phyloP scores from a whole-genome alignment of 2,113 vertebrate species.

The Monopterus albus region DNA sequence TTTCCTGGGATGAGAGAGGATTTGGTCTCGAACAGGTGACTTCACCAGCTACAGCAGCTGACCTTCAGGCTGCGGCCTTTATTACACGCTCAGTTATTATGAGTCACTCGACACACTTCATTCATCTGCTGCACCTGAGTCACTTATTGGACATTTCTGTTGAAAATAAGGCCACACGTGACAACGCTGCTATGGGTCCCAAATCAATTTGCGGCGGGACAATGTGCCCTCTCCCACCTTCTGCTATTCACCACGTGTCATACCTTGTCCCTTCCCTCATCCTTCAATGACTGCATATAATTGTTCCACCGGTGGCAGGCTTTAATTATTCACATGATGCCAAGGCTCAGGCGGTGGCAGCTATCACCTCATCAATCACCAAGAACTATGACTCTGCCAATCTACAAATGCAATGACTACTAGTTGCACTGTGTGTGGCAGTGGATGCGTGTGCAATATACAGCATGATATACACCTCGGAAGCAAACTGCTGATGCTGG shows the following conservation, averaged over 20 bases:
- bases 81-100: neutral
- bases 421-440: slow-evolving; percentile 25
- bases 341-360: slow-evolving; percentile 70
- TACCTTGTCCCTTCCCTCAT: slow-evolving; percentile 59
- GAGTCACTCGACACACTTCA: neutral
- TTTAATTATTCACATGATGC: slow-evolving; percentile 82
- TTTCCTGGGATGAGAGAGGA: neutral
- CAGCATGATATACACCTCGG: slow-evolving; percentile 66
- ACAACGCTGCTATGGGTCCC: neutral
- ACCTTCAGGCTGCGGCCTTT: slow-evolving; percentile 23
- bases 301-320: slow-evolving; percentile 76
- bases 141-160: slow-evolving; percentile 20
- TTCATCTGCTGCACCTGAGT: neutral
- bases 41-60: slow-evolving; percentile 2
- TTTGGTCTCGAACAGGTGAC: slow-evolving; percentile 18
- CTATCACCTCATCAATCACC: slow-evolving; percentile 76
- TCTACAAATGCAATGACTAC: slow-evolving; percentile 59
- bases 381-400: slow-evolving; percentile 61
- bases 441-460: slow-evolving; percentile 15
- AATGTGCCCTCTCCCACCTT: neutral
- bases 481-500: slow-evolving; percentile 73
- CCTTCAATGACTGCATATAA: slow-evolving; percentile 70
- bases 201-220: slow-evolving; percentile 58
- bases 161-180: slow-evolving; percentile 18
- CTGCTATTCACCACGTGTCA: slow-evolving; percentile 54